Percentiles rank a stretch among this genome's conserved stretches.
Evolutionary conservation across 2,113 vertebrate species (phyloP).

Genomic region (Bujurquina vittata): DNA sequence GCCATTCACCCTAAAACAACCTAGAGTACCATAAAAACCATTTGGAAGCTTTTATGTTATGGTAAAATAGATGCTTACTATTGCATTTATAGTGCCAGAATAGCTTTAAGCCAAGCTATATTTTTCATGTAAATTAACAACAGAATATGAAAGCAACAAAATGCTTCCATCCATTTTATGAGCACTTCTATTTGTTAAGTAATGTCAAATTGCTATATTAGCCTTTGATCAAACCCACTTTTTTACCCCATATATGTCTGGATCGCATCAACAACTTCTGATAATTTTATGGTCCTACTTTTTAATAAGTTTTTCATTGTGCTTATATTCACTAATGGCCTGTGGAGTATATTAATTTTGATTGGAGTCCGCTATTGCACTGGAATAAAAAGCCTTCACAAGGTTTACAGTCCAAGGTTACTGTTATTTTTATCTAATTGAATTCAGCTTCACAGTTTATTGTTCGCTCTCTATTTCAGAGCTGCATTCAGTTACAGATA

Average conservation of each 20-base stretch:
- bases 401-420: not conserved
- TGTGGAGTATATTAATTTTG: not conserved
- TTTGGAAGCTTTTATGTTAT: not conserved
- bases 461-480: not conserved
- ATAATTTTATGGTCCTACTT: not conserved
- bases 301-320: not conserved
- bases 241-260: not conserved
- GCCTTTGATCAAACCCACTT: too few relatives aligned
- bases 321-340: not conserved
- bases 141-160: too few relatives aligned
- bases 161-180: too few relatives aligned
- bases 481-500: not conserved
- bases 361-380: not conserved
- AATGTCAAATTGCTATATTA: too few relatives aligned
- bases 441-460: not conserved
- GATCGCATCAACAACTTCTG: not conserved
- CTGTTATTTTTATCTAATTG: conserved; percentile 4
- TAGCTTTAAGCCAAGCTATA: not conserved
- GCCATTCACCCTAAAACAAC: not conserved
- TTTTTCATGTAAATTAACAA: not conserved
- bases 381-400: not conserved
- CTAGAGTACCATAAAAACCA: not conserved
- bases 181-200: not conserved
- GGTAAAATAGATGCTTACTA: not conserved
- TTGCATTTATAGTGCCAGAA: not conserved